Conservation (phyloP, 2,113 vertebrate species). For the Tetrao urogallus region DNA sequence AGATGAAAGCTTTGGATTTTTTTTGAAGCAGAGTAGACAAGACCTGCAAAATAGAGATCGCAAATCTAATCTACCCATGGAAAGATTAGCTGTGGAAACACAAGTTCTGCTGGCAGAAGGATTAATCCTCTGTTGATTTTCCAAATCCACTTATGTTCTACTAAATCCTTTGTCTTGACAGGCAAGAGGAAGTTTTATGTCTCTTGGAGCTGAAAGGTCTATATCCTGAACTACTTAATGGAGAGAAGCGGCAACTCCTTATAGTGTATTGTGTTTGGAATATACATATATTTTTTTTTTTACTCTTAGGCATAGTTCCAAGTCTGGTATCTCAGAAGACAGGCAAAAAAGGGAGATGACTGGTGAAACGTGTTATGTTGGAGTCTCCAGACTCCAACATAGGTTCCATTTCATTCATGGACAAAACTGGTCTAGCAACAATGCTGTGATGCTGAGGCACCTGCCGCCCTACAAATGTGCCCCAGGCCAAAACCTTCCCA, state of each 20-base stretch:
- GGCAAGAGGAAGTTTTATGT: neutral
- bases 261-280: neutral
- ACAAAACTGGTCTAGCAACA: neutral
- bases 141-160: neutral
- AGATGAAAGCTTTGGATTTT: neutral
- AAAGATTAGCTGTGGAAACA: neutral
- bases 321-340: neutral
- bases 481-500: neutral
- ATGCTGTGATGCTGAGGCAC: neutral
- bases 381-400: neutral
- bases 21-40: neutral
- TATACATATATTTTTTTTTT: neutral
- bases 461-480: neutral
- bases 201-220: neutral
- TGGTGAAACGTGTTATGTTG: neutral
- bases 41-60: neutral
- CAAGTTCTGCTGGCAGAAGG: fast-evolving
- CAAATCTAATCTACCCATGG: neutral
- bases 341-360: neutral
- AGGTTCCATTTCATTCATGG: neutral
- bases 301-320: neutral
- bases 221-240: neutral
- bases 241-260: neutral
- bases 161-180: neutral
- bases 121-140: neutral